A percentile compares a stretch with the other conserved stretches of the same genome.
These are phyloP conservation scores for Drosophila sp. DNA, from an alignment of 1,140 invertebrate species.

Conservation along the genomic window DNA sequence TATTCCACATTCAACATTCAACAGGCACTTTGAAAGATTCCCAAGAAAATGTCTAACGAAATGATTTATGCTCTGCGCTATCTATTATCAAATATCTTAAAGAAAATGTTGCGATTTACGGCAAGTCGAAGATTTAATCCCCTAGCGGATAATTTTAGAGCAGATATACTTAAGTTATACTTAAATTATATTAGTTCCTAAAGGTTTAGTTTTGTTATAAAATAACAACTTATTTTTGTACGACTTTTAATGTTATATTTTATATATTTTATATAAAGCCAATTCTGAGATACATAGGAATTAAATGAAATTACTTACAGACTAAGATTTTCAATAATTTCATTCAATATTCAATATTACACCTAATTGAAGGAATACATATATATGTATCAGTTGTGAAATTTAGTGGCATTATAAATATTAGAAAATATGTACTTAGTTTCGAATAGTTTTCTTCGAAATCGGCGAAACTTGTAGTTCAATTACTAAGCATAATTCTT, in stretches of 20 bases:
- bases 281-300: too few species aligned
- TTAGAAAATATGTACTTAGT: not conserved
- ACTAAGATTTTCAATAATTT: too few species aligned
- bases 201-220: too few species aligned
- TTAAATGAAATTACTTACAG: too few species aligned
- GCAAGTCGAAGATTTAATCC: not conserved
- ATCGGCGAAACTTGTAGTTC: not conserved
- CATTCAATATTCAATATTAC: too few species aligned
- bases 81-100: not conserved
- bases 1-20: not conserved
- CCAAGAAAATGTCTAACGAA: conserved; percentile 17
- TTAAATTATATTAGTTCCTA: too few species aligned
- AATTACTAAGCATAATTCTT: conserved; percentile 25
- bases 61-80: conserved; percentile 35
- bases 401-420: too few species aligned
- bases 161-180: not conserved
- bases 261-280: too few species aligned
- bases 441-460: conserved; percentile 3
- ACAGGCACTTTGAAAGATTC: conserved; percentile 12
- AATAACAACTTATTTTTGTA: too few species aligned
- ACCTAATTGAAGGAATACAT: too few species aligned
- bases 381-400: too few species aligned
- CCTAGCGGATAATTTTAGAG: not conserved
- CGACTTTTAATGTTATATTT: too few species aligned
- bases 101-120: not conserved